These are phyloP conservation scores for Pangasius sanitwongsei DNA, from an alignment of 2,797 vertebrate species.

Conservation along the genomic window DNA sequence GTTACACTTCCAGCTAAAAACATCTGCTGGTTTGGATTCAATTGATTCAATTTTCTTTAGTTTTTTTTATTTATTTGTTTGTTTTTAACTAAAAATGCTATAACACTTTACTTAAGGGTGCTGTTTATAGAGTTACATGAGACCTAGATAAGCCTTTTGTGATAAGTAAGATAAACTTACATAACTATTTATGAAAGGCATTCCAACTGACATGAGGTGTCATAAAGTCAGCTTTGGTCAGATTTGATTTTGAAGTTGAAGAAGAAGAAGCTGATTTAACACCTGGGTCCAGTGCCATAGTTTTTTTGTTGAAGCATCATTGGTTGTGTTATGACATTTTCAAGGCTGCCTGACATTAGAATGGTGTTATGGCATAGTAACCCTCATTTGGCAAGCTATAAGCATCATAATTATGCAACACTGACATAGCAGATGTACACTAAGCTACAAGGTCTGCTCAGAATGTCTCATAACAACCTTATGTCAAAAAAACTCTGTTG, in stretches of 20 bases:
- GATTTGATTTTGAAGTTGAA: neutral
- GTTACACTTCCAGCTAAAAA: neutral
- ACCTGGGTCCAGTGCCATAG: neutral
- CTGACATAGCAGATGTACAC: neutral
- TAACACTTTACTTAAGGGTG: neutral
- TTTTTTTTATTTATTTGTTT: neutral
- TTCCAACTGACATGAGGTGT: neutral
- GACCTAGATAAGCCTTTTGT: neutral
- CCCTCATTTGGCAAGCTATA: neutral
- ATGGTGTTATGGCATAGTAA: neutral
- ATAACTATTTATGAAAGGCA: neutral
- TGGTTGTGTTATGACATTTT: neutral
- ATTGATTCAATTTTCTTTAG: neutral
- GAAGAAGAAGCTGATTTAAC: neutral
- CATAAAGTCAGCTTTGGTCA: neutral
- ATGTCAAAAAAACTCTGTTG: neutral
- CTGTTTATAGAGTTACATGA: neutral
- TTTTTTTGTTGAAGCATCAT: neutral
- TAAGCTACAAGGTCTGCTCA: neutral
- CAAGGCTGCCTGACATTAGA: neutral
- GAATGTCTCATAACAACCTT: neutral
- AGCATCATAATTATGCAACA: neutral
- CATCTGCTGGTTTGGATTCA: constrained; percentile 37
- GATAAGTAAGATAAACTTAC: too few species aligned
- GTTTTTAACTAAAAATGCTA: neutral